These are phyloP conservation scores for Agrilus planipennis DNA, from an alignment of 1,140 invertebrate genomes.

Conservation along the genomic window DNA sequence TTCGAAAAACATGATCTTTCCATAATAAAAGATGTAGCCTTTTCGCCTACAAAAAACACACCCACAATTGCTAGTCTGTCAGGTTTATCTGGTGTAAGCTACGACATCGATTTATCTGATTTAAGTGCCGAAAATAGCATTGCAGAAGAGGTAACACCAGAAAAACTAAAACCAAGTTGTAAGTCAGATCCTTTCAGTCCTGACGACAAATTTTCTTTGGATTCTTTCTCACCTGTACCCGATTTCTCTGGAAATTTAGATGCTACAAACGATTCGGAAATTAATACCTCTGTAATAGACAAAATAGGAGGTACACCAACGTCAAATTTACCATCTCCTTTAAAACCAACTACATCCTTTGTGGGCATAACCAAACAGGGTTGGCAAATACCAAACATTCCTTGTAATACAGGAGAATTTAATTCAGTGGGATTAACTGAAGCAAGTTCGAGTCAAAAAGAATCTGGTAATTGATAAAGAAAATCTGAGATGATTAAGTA, in stretches of 20 bases:
- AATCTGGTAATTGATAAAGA: too few species aligned
- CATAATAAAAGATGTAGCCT: too few species aligned
- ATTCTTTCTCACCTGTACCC: not conserved
- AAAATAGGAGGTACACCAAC: constrained; percentile 42
- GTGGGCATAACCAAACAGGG: constrained; percentile 56
- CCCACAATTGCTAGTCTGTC: constrained; percentile 35
- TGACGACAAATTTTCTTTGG: constrained; percentile 13
- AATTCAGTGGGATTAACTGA: too few species aligned
- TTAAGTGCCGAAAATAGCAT: constrained; percentile 54
- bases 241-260: not conserved
- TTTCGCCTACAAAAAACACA: constrained; percentile 22
- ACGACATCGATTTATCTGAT: constrained; percentile 59
- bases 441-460: too few species aligned
- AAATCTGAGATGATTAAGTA: too few species aligned
- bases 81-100: constrained; percentile 55
- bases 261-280: constrained; percentile 32
- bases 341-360: constrained; percentile 46
- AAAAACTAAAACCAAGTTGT: constrained; percentile 23
- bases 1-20: too few species aligned
- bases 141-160: constrained; percentile 43
- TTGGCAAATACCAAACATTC: constrained; percentile 57
- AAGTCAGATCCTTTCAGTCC: constrained; percentile 34
- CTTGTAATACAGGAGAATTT: constrained; percentile 54
- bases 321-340: constrained; percentile 48
- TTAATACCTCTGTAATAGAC: constrained; percentile 43